Evolutionary conservation across 1,140 invertebrate species (phyloP), one percentile per base, ranked within the genome.

Genomic region (Trachelipus rathkii): DNA sequence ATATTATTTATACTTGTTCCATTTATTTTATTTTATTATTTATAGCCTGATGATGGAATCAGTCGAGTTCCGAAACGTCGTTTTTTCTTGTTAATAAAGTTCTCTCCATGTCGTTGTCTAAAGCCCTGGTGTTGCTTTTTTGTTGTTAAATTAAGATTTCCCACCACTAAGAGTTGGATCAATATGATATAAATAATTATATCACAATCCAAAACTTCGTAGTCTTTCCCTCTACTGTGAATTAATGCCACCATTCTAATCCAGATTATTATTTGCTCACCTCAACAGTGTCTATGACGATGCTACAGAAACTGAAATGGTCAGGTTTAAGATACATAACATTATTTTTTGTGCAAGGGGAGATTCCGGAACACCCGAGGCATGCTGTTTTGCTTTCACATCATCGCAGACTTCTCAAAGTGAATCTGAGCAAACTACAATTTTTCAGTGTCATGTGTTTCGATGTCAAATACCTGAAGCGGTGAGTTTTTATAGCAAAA

Each of bases 361-460:
- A 6, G 89, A 91, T n/a, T 89, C 88, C n/a, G 91, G 91, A 74
- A 92, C 92, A 21, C 85, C 88, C 3, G 95, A 97, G 82, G 91
- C 91, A 5, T 89, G 93, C 11, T 99, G 97, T 86, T 98, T 99
- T 87, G 96, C 96, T 46, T 98, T 99, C 85, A 98, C 96, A 0
- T 60, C 11, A 15, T 33, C 33, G 6, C 33, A 33, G 33, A 98
- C 94, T 90, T 94, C 94, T 44, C 95, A 98, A 83, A 88, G 89
- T 21, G 92, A 96, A 82, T 93, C 91, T 19, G 89, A 91, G 82
- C 94, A 96, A 84, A 91, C 91, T 10, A 91, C 93, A 50, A 92
- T 98, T 70, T 97, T 97, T 86, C 94, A 97, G 85, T 98, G 96
- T 86, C 95, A 97, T 87, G 93, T 97, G 43, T 99, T 98, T 86